These are phyloP conservation scores for Agrochola lychnidis DNA, from an alignment of 2,888 invertebrate species.

Conservation along the genomic window DNA sequence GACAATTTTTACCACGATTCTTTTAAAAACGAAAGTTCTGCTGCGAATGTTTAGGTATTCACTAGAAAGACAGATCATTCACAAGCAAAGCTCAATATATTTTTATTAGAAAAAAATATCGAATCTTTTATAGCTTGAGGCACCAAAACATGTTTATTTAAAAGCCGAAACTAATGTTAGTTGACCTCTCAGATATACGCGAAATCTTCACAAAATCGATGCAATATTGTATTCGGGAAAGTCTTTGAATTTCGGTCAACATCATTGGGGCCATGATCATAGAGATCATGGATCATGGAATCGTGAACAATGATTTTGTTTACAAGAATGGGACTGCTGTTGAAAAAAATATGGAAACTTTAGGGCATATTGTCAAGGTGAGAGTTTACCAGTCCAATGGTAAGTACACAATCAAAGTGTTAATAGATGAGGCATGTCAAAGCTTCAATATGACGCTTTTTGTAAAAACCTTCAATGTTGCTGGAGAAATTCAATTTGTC, in stretches of 20 bases:
- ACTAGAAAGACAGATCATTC: neutral
- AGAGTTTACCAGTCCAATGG: constrained; percentile 22
- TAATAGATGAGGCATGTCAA: neutral
- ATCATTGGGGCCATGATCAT: constrained; percentile 34
- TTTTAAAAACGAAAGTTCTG: neutral
- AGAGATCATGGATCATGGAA: constrained; percentile 25
- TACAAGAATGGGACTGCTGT: neutral
- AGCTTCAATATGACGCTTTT: neutral
- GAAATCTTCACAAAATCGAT: constrained; percentile 36
- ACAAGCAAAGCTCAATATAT: neutral
- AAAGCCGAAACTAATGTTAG: constrained; percentile 53
- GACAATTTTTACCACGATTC: neutral
- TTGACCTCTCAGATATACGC: constrained; percentile 49
- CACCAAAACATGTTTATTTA: constrained; percentile 40
- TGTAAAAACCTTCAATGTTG: neutral
- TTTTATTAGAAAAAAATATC: neutral
- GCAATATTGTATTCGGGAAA: constrained; percentile 24
- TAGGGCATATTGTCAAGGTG: constrained; percentile 38
- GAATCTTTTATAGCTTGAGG: constrained; percentile 11
- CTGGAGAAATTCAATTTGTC: constrained; percentile 26
- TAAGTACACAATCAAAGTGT: neutral
- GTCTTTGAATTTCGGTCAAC: constrained; percentile 25
- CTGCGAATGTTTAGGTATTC: neutral
- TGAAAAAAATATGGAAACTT: constrained; percentile 17
- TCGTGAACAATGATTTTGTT: constrained; percentile 30